phyloP scores from a whole-genome alignment of 1,140 invertebrate genomes.

The Paraescarpia echinospica region DNA sequence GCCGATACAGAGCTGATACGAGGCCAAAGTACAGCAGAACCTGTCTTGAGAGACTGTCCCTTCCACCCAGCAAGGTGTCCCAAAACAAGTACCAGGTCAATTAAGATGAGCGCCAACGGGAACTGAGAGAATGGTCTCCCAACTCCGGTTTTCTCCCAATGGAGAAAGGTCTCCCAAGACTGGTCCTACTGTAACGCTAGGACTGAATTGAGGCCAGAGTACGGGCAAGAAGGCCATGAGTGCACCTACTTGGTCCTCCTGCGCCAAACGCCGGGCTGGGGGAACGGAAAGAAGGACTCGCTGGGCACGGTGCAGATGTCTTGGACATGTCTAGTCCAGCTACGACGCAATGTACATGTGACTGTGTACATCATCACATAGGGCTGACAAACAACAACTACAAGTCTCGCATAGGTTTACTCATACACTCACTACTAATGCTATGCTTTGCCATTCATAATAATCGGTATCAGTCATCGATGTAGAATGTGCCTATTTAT shows the following conservation, averaged over 20 bases:
- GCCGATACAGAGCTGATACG: background rate
- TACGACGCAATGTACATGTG: background rate
- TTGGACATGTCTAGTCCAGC: constrained; percentile 19
- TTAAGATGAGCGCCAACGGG: too few relatives aligned
- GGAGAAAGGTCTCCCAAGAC: background rate
- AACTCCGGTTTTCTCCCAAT: background rate
- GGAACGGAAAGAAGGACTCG: background rate
- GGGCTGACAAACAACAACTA: background rate
- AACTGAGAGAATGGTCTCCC: background rate
- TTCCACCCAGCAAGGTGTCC: background rate
- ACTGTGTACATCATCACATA: background rate
- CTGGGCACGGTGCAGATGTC: constrained; percentile 4
- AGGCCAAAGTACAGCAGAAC: background rate
- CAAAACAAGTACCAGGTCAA: too few relatives aligned
- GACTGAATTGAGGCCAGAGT: background rate
- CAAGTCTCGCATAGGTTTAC: background rate
- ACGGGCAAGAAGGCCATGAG: background rate
- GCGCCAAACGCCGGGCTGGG: constrained; percentile 9
- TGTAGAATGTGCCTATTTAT: background rate
- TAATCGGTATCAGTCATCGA: background rate
- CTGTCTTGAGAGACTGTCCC: background rate
- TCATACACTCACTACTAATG: background rate
- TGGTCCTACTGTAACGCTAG: background rate
- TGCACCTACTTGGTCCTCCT: constrained; percentile 7
- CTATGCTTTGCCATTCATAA: background rate